These are phyloP conservation scores for Pipa parva DNA, from an alignment of 2,113 vertebrate genomes.

Conservation along the genomic window DNA sequence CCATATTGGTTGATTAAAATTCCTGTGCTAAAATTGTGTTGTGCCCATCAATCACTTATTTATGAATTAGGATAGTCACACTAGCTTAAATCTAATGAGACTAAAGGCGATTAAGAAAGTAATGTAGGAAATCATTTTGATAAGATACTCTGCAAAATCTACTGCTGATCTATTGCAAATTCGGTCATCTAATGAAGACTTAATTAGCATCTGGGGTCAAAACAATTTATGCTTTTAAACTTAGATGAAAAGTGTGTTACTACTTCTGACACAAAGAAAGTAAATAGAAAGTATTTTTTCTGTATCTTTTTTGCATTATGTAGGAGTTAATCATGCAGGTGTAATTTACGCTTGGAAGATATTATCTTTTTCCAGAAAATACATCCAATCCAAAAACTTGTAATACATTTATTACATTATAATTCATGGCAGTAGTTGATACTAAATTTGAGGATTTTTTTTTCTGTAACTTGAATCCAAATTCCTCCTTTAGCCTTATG, in stretches of 20 bases:
- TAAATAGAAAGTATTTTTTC: not conserved
- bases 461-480: too few species aligned
- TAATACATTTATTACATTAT: too few species aligned
- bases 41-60: slow-evolving; percentile 63
- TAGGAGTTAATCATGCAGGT: too few species aligned
- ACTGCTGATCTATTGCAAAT: slow-evolving; percentile 72
- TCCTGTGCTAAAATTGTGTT: slow-evolving; percentile 44
- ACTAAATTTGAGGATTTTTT: too few species aligned
- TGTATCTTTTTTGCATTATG: not conserved
- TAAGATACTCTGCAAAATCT: slow-evolving; percentile 68
- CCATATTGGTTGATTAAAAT: slow-evolving; percentile 47
- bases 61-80: slow-evolving; percentile 71
- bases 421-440: too few species aligned
- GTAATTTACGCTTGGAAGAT: too few species aligned
- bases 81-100: slow-evolving; percentile 73
- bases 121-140: slow-evolving; percentile 77
- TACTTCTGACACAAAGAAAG: slow-evolving; percentile 6
- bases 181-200: slow-evolving; percentile 73
- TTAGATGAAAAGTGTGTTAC: slow-evolving; percentile 39
- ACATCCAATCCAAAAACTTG: too few species aligned
- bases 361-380: too few species aligned
- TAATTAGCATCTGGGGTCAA: slow-evolving; percentile 66
- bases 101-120: slow-evolving; percentile 77
- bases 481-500: too few species aligned
- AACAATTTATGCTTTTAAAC: slow-evolving; percentile 64